phyloP scores from a whole-genome alignment of 53 echinoderm and acorn worm genomes.

The Echinometra lucunter region DNA sequence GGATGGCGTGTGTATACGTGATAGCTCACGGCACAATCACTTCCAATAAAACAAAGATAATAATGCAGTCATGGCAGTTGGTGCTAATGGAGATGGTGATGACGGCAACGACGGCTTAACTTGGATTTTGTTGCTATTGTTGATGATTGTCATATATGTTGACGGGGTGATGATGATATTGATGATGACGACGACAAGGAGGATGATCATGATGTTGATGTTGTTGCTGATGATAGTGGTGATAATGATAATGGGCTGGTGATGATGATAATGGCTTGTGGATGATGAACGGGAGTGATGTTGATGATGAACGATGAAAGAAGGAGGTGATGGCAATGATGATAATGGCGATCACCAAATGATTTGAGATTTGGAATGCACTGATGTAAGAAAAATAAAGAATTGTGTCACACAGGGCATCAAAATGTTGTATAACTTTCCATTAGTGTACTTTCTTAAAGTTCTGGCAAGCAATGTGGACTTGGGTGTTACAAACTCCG shows the following conservation, averaged over 20 bases:
- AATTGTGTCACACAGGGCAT: not conserved
- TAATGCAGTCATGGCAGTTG: not conserved
- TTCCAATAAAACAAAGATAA: not conserved
- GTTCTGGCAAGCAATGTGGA: not conserved
- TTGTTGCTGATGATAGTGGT: not conserved
- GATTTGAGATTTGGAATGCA: not conserved
- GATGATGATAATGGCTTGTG: too few species aligned
- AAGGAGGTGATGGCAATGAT: too few species aligned
- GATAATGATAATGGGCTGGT: too few species aligned
- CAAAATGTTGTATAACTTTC: not conserved
- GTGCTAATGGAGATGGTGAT: not conserved
- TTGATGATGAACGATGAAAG: too few species aligned
- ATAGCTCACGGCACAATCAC: not conserved
- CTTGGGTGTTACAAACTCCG: not conserved
- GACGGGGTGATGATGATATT: not conserved
- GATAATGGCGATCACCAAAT: not conserved
- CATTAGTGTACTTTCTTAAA: too few species aligned
- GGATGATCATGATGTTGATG: not conserved
- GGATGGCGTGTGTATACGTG: not conserved
- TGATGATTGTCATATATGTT: not conserved
- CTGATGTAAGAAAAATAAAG: not conserved
- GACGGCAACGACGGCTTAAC: not conserved
- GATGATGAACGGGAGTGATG: too few species aligned
- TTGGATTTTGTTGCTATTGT: too few species aligned
- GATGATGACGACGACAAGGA: not conserved